Evolutionary conservation across 2,797 vertebrate species (phyloP).

Genomic region (Sphaeramia orbicularis): DNA sequence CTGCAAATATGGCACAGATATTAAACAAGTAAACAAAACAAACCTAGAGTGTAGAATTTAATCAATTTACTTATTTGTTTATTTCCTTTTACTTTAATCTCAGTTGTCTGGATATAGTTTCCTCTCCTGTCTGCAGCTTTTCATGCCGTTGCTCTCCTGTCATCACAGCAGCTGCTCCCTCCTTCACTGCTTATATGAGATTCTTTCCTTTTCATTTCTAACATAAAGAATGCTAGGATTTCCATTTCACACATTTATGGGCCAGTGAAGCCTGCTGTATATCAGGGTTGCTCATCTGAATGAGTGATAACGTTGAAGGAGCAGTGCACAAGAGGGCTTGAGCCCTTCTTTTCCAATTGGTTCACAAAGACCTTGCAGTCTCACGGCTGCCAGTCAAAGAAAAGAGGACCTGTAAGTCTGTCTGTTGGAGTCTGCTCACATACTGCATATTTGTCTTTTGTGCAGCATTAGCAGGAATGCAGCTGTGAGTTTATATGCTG

Average conservation of each 20-base stretch:
- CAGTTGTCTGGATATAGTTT: too few species aligned
- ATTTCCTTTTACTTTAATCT: too few species aligned
- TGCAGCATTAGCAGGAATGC: not conserved
- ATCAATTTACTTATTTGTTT: too few species aligned
- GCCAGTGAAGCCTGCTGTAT: conserved; percentile 26
- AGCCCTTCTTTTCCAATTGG: conserved; percentile 1
- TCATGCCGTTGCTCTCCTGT: not conserved
- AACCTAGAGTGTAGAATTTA: too few species aligned
- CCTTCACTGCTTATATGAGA: conserved; percentile 3
- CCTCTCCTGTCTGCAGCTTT: too few species aligned
- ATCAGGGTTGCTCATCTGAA: conserved; percentile 19
- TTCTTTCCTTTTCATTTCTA: conserved; percentile 14
- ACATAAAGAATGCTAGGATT: conserved; percentile 22
- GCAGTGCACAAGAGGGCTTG: not conserved
- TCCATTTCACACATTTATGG: conserved; percentile 34
- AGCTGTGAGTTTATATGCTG: not conserved
- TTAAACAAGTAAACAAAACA: too few species aligned
- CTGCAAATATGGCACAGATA: too few species aligned
- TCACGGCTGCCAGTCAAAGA: not conserved
- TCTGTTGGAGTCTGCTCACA: conserved; percentile 13
- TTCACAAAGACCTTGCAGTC: conserved; percentile 7
- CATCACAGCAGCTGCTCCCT: conserved; percentile 15
- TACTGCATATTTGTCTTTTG: not conserved
- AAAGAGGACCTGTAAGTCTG: conserved; percentile 32
- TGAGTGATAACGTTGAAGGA: conserved; percentile 10